Base-by-base conservation (phyloP, 2,113 vertebrate species). In the Lophius piscatorius region DNA sequence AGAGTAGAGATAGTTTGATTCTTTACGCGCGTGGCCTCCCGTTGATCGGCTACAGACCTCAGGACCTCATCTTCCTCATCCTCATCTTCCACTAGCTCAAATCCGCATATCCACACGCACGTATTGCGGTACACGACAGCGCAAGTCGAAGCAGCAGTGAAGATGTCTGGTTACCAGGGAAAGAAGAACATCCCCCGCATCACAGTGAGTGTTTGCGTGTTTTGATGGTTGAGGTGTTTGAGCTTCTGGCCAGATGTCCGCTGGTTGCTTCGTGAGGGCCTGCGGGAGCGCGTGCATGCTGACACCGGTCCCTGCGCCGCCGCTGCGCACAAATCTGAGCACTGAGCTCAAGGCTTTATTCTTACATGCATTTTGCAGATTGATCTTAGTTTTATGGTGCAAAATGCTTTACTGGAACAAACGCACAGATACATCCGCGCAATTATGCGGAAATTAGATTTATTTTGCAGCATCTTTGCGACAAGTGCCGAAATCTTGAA, bases 101-200 rank as follows among this genome's bases (percentile, higher is more conserved):
- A 70, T 64, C 74, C 47, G 63, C 55, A 42, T 69, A 63, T 72
- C 69, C 60, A 52, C 70, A 51, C 52, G 55, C 64, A 74, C 49
- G 56, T 54, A 69, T 76, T 71, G 72, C 82, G 81, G 76, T 78
- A 62, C 55, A 68, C 64, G 73, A n/a, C n/a, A n/a, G 47, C 63
- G 74, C 56, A 17, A 52, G 18, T 24, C 55, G 28, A 77, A 63
- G 44, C 73, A 79, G 67, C 68, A 73, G 80, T 31, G 78, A 90
- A 90, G 76, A 97, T 98, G 96, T 98, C 96, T 83, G 86, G 86
- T 40, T 88, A 83, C 5, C 86, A 88, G 80, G 86, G 86, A 65
- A 88, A 88, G 94, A 98, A 98, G 91, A 98, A 98, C 70, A 98
- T 98, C 46, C 96, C 96, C 29, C 95, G 96, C 88, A 98, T 98